Conservation (phyloP, 1,140 invertebrate genomes). For the Augochlora pura region DNA sequence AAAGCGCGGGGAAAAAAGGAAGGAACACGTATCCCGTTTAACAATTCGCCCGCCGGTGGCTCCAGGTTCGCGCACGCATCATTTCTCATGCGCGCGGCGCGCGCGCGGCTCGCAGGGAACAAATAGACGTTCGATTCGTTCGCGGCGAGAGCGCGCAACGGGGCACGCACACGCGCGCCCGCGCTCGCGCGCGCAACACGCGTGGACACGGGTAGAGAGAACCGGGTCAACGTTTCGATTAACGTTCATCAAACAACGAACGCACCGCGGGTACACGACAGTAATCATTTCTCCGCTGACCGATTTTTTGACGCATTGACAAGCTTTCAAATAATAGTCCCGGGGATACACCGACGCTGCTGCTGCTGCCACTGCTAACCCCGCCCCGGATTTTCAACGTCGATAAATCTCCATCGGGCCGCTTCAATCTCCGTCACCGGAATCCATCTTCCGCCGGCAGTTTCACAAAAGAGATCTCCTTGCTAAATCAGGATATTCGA, state of each 20-base stretch:
- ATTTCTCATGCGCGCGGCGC: conserved; percentile 35
- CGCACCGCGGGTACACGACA: conserved; percentile 15
- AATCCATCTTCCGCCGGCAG: conserved; percentile 21
- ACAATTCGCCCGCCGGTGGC: conserved; percentile 14
- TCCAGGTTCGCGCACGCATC: conserved; percentile 27
- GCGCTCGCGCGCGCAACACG: neutral
- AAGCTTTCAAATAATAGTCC: conserved; percentile 56
- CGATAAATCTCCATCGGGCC: conserved; percentile 45
- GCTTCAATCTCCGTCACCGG: conserved; percentile 36
- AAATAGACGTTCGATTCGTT: conserved; percentile 38
- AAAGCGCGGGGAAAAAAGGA: neutral
- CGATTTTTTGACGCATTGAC: conserved; percentile 54
- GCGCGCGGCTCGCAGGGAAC: conserved; percentile 22
- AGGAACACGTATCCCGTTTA: neutral
- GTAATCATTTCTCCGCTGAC: conserved; percentile 51
- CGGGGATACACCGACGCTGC: neutral
- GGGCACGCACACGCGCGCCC: neutral
- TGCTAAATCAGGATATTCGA: conserved; percentile 33
- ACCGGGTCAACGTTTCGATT: conserved; percentile 56
- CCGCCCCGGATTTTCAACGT: conserved; percentile 39
- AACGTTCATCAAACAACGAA: conserved; percentile 56
- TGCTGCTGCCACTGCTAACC: too few relatives aligned
- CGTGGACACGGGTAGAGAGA: neutral
- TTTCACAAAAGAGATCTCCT: conserved; percentile 31
- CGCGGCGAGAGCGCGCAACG: neutral